Conservation (phyloP, 1,140 invertebrate genomes). For the Octopus sinensis region DNA sequence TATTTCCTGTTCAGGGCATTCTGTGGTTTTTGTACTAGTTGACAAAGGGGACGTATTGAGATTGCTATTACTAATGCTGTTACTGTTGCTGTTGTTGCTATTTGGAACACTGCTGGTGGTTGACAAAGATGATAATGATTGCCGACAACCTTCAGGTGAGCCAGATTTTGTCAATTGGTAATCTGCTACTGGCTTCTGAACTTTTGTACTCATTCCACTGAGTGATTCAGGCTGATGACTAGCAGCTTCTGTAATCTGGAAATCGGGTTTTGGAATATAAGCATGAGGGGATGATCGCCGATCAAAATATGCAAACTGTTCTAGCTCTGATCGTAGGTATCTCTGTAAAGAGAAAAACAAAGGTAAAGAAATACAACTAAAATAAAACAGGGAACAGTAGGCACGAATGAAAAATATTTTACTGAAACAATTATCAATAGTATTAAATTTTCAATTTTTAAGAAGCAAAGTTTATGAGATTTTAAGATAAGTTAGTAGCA, state of each 20-base stretch:
- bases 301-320: neutral
- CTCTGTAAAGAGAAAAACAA: slow-evolving; percentile 5
- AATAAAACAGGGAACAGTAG: neutral
- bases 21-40: neutral
- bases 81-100: slow-evolving; percentile 3
- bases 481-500: no score
- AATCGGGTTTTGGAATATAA: neutral
- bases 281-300: neutral
- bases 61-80: slow-evolving; percentile 16
- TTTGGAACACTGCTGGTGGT: no score
- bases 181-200: no score
- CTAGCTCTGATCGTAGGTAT: neutral
- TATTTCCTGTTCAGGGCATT: slow-evolving; percentile 24
- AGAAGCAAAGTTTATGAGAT: no score
- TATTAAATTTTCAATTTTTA: no score
- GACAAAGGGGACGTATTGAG: neutral
- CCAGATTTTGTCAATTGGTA: no score
- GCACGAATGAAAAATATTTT: no score
- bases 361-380: slow-evolving; percentile 10
- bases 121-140: no score
- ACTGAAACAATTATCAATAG: no score
- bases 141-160: no score
- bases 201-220: no score
- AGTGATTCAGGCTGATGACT: no score
- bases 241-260: neutral